Evolutionary conservation across 2,888 invertebrate genomes (phyloP).

Genomic region (Emmelina monodactyla): DNA sequence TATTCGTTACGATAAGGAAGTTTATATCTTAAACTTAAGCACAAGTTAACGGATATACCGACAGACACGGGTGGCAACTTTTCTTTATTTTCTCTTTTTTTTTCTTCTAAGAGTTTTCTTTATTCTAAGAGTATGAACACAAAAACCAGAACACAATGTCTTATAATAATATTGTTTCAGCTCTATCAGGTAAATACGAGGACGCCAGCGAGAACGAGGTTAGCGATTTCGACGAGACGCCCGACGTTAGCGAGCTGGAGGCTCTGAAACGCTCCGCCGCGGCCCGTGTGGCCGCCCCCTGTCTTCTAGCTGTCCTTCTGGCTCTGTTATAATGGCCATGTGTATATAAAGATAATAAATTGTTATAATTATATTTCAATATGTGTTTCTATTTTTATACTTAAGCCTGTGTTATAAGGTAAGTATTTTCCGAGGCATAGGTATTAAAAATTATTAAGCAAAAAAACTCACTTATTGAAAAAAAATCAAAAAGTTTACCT

Average conservation of each 20-base stretch:
- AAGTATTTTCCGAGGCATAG: constrained; percentile 26
- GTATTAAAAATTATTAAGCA: too few relatives aligned
- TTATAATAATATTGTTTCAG: too few relatives aligned
- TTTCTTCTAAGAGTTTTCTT: too few relatives aligned
- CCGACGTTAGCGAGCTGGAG: constrained; percentile 53
- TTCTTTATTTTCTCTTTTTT: too few relatives aligned
- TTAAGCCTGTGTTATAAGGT: constrained; percentile 9
- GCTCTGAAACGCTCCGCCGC: constrained; percentile 48
- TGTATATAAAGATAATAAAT: constrained; percentile 55
- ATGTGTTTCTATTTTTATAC: background rate
- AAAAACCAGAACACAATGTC: too few relatives aligned
- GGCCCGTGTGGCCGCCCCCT: constrained; percentile 7
- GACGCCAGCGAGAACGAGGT: constrained; percentile 59
- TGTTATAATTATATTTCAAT: constrained; percentile 28
- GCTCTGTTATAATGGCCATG: constrained; percentile 17
- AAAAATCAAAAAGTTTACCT: background rate
- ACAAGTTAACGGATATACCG: too few relatives aligned
- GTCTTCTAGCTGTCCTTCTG: background rate
- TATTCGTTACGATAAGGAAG: too few relatives aligned
- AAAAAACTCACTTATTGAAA: background rate
- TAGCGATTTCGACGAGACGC: constrained; percentile 43
- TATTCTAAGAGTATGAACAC: too few relatives aligned
- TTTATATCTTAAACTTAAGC: too few relatives aligned
- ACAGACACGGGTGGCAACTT: too few relatives aligned
- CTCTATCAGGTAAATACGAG: constrained; percentile 53